Evolutionary conservation across 2,113 vertebrate species (phyloP).

Genomic region (Bombycilla garrulus): DNA sequence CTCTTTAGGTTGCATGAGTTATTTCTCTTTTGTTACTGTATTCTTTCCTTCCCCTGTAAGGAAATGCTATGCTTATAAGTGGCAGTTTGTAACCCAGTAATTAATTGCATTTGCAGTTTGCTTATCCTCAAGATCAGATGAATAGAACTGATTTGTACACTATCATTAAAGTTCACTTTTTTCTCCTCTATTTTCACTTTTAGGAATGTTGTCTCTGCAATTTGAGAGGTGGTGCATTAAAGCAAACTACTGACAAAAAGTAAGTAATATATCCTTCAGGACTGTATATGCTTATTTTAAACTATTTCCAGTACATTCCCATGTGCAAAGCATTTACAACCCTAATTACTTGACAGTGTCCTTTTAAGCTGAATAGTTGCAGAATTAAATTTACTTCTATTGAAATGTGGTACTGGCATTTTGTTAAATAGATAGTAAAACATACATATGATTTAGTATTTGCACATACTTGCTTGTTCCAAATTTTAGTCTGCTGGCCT

Average conservation of each 20-base stretch:
- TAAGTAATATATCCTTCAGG: slow-evolving; percentile 68
- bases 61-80: neutral
- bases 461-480: neutral
- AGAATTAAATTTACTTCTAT: neutral
- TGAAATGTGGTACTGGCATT: neutral
- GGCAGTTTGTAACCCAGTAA: neutral
- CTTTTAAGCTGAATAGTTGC: neutral
- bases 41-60: neutral
- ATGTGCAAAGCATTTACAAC: neutral
- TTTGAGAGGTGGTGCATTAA: slow-evolving; percentile 94
- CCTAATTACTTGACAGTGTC: neutral
- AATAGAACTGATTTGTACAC: neutral
- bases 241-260: slow-evolving; percentile 90
- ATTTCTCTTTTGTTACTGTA: neutral
- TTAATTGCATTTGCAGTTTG: neutral
- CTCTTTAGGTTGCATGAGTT: neutral
- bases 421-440: neutral
- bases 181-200: slow-evolving; percentile 52
- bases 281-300: neutral
- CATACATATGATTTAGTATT: neutral
- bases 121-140: neutral
- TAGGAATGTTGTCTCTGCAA: slow-evolving; percentile 97
- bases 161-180: neutral
- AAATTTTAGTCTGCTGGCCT: neutral
- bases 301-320: neutral